A percentile compares a stretch with the other conserved stretches of the same genome.
phyloP scores from a whole-genome alignment of 1,140 invertebrate species.

The Lineus longissimus region DNA sequence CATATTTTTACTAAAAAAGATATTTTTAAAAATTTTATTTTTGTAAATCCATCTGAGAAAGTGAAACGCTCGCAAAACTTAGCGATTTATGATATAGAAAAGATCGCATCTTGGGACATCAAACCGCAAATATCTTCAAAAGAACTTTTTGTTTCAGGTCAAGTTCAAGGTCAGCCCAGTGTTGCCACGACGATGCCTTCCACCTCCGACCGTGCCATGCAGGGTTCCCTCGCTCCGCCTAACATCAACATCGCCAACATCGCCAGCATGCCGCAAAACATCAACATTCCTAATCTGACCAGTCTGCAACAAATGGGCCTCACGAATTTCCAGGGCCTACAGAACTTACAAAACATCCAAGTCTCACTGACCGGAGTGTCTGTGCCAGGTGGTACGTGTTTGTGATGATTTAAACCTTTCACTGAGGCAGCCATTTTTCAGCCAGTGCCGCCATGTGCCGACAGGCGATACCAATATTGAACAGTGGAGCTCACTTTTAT shows the following conservation, averaged over 20 bases:
- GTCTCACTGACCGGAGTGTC: constrained; percentile 21
- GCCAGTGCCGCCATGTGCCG: no score
- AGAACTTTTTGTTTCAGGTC: background rate
- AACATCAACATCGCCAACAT: constrained; percentile 45
- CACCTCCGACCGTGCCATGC: background rate
- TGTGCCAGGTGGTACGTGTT: constrained; percentile 23
- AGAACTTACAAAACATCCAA: constrained; percentile 66
- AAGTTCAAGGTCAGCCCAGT: background rate
- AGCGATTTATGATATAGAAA: no score
- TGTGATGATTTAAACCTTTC: background rate
- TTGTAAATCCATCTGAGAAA: no score
- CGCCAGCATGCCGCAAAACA: constrained; percentile 36
- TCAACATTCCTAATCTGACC: constrained; percentile 44
- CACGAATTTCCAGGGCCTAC: constrained; percentile 63
- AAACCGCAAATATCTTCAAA: no score
- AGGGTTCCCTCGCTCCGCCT: background rate
- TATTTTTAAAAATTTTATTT: no score
- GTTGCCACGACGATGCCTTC: background rate
- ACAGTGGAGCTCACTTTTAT: background rate
- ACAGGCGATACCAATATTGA: background rate
- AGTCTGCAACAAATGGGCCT: constrained; percentile 68
- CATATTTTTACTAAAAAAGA: no score
- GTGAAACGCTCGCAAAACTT: no score
- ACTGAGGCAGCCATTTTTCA: no score
- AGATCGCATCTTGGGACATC: no score